Evolutionary conservation across 2,888 invertebrate species (phyloP).

Genomic region (Sturmia bella): DNA sequence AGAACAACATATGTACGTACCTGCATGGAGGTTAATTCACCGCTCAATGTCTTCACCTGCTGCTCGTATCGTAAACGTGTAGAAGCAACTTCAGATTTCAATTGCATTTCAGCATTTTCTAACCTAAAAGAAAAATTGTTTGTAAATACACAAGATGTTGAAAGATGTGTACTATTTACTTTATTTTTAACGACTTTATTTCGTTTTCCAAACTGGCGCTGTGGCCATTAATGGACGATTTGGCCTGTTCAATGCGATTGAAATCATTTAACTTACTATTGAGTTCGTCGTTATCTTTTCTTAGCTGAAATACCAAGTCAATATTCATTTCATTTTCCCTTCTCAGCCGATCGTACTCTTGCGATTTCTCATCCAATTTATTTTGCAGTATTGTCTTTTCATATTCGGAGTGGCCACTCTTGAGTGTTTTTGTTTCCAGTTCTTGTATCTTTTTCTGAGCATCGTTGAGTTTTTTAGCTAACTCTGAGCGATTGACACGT

Average conservation of each 20-base stretch:
- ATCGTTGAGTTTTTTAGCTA: slow-evolving; percentile 77
- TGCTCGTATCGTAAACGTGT: slow-evolving; percentile 93
- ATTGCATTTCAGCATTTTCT: slow-evolving; percentile 87
- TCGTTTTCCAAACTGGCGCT: slow-evolving; percentile 89
- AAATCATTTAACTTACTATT: slow-evolving; percentile 91
- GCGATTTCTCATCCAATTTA: slow-evolving; percentile 88
- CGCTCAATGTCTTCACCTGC: slow-evolving; percentile 90
- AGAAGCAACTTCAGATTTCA: slow-evolving; percentile 90
- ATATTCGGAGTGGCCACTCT: slow-evolving; percentile 82
- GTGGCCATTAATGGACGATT: slow-evolving; percentile 89
- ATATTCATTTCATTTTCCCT: slow-evolving; percentile 86
- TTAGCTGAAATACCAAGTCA: slow-evolving; percentile 88
- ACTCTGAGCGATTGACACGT: slow-evolving; percentile 78
- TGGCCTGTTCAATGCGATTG: slow-evolving; percentile 91
- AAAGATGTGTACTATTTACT: slow-evolving; percentile 78
- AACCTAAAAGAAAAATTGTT: slow-evolving; percentile 78
- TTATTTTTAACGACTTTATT: slow-evolving; percentile 86
- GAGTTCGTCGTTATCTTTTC: slow-evolving; percentile 90
- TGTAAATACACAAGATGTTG: background rate
- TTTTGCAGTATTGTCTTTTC: slow-evolving; percentile 88
- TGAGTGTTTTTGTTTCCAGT: slow-evolving; percentile 77
- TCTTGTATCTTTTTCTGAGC: slow-evolving; percentile 78
- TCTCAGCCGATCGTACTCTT: slow-evolving; percentile 87
- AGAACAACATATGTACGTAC: slow-evolving; percentile 81
- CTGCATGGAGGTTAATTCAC: slow-evolving; percentile 92